Conservation (phyloP, 2,888 invertebrate species). For the Hedya salicella region DNA sequence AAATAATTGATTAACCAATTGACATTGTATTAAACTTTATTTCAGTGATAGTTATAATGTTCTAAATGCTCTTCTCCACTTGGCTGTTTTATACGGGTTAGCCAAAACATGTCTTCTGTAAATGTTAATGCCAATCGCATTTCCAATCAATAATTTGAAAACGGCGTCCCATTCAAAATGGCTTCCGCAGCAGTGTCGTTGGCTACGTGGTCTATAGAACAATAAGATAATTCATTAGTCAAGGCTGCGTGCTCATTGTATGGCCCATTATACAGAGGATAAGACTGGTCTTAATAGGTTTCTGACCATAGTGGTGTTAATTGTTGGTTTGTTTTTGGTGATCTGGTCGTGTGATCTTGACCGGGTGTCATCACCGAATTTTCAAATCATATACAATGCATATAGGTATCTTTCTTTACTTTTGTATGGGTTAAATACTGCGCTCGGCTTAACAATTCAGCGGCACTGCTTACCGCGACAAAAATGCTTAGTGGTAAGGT, state of each 20-base stretch:
- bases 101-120: constrained; percentile 6
- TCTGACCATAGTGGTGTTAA: constrained; percentile 30
- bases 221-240: constrained; percentile 76
- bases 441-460: too few species aligned
- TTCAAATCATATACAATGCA: background rate
- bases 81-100: too few species aligned
- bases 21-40: too few species aligned
- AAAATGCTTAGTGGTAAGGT: too few species aligned
- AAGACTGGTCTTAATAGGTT: constrained; percentile 37
- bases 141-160: constrained; percentile 41
- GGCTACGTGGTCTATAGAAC: constrained; percentile 65
- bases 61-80: too few species aligned
- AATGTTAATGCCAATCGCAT: constrained; percentile 44
- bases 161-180: constrained; percentile 58
- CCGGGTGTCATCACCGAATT: background rate
- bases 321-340: constrained; percentile 20
- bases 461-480: too few species aligned
- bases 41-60: too few species aligned
- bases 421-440: too few species aligned
- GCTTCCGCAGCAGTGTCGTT: constrained; percentile 53
- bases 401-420: too few species aligned
- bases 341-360: constrained; percentile 10
- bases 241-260: constrained; percentile 64
- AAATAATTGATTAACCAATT: too few species aligned
- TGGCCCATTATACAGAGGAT: constrained; percentile 57